These are phyloP conservation scores for Cylas formicarius DNA, from an alignment of 1,140 invertebrate genomes.

Conservation along the genomic window DNA sequence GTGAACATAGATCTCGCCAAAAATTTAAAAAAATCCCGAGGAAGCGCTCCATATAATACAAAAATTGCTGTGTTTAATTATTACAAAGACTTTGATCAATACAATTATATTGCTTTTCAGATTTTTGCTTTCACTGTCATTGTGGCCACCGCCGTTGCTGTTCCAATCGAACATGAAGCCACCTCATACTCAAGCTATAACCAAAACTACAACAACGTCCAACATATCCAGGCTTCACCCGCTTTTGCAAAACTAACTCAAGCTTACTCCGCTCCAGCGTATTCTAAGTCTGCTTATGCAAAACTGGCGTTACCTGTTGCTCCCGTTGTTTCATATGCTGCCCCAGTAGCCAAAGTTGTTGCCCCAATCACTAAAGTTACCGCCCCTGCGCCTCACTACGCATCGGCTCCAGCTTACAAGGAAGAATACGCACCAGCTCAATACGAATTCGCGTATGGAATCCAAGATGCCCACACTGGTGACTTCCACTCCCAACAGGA, in stretches of 20 bases:
- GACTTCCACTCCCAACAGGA: conserved; percentile 31
- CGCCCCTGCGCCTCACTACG: conserved; percentile 18
- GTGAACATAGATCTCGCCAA: too few relatives aligned
- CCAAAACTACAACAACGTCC: conserved; percentile 31
- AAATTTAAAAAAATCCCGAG: too few relatives aligned
- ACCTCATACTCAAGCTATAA: conserved; percentile 22
- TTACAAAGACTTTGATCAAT: too few relatives aligned
- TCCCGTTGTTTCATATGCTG: too few relatives aligned
- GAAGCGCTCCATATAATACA: too few relatives aligned
- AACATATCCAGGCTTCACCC: conserved; percentile 44
- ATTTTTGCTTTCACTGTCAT: conserved; percentile 8
- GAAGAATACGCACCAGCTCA: conserved; percentile 22
- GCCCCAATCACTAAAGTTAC: conserved; percentile 26
- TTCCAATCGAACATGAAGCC: conserved; percentile 11
- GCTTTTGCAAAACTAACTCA: conserved; percentile 44
- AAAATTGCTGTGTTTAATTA: too few relatives aligned
- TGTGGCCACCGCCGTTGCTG: conserved; percentile 12
- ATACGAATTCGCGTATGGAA: conserved; percentile 29
- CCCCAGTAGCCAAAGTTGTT: conserved; percentile 18
- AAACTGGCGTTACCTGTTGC: too few relatives aligned
- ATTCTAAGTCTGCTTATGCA: too few relatives aligned
- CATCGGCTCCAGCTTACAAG: conserved; percentile 14
- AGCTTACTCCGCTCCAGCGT: conserved; percentile 1
- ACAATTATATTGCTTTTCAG: conserved; percentile 12
- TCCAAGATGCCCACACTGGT: conserved; percentile 47